phyloP scores from a whole-genome alignment of 2,888 invertebrate species.

The Agrotis clavis region DNA sequence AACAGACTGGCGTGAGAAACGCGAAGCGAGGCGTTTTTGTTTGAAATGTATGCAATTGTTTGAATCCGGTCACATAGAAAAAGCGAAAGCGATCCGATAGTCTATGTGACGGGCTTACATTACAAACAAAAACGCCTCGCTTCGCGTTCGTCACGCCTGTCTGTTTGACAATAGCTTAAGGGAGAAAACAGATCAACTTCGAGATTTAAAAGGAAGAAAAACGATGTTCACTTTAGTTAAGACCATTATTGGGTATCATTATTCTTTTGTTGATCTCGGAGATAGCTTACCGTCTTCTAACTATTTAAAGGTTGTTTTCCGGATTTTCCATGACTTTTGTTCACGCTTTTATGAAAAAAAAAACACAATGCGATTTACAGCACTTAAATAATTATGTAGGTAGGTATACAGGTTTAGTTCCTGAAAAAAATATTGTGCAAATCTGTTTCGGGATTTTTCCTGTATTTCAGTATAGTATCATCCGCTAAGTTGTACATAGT shows the following conservation, averaged over 20 bases:
- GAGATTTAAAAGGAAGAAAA: conserved; percentile 26
- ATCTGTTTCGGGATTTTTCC: background rate
- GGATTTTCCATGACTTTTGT: background rate
- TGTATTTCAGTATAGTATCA: background rate
- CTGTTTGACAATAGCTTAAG: no score
- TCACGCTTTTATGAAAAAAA: no score
- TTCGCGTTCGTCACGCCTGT: no score
- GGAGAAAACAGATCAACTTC: background rate
- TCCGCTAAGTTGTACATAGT: background rate
- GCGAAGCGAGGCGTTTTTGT: no score
- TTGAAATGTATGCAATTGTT: no score
- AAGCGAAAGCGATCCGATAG: no score
- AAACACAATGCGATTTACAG: background rate
- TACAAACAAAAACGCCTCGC: no score
- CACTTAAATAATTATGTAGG: no score
- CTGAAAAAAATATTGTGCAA: background rate
- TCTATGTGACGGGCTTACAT: no score
- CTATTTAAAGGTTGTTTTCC: background rate
- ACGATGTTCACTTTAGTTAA: conserved; percentile 12
- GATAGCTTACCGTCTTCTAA: background rate
- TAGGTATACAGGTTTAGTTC: background rate
- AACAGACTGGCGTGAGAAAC: no score
- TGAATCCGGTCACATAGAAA: no score
- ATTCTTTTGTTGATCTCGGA: conserved; percentile 17
- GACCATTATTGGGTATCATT: conserved; percentile 18